Conservation (phyloP, 2,888 invertebrate genomes). For the Gastrophysa polygoni region DNA sequence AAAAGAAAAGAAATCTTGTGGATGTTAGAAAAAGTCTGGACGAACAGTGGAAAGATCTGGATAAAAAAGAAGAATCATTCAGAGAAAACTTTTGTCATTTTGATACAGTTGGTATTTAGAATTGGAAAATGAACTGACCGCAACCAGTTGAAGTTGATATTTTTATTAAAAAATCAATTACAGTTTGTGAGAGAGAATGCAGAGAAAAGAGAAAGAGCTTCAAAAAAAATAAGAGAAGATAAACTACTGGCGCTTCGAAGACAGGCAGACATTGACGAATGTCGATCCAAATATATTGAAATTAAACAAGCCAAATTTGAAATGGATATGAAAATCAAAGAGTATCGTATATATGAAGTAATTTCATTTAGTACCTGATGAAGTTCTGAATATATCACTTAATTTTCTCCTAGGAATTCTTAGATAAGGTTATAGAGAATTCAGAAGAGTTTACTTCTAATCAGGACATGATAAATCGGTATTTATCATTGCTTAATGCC, state of each 20-base stretch:
- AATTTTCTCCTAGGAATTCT: slow-evolving; percentile 59
- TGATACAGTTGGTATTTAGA: slow-evolving; percentile 29
- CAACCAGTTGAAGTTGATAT: too few species aligned
- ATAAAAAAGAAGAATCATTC: slow-evolving; percentile 31
- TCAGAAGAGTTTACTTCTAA: slow-evolving; percentile 65
- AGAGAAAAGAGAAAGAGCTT: slow-evolving; percentile 68
- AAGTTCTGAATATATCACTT: neutral
- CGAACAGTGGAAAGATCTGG: slow-evolving; percentile 36
- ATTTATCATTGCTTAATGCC: slow-evolving; percentile 67
- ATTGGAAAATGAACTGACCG: too few species aligned
- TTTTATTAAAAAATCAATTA: too few species aligned
- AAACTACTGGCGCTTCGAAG: slow-evolving; percentile 59
- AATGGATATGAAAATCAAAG: slow-evolving; percentile 64
- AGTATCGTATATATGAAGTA: slow-evolving; percentile 67
- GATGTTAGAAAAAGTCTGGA: slow-evolving; percentile 21
- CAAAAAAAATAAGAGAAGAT: slow-evolving; percentile 65
- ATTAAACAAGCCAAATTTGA: slow-evolving; percentile 27
- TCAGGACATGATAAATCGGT: slow-evolving; percentile 67
- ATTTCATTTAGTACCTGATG: slow-evolving; percentile 10
- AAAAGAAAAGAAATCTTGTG: slow-evolving; percentile 22
- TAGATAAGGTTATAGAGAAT: slow-evolving; percentile 63
- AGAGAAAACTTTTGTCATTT: slow-evolving; percentile 34
- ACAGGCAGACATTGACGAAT: slow-evolving; percentile 56
- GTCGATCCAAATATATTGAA: slow-evolving; percentile 14
- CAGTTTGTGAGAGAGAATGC: slow-evolving; percentile 70